Conservation (phyloP, 1,140 invertebrate species). For the Hycleus phaleratus region DNA sequence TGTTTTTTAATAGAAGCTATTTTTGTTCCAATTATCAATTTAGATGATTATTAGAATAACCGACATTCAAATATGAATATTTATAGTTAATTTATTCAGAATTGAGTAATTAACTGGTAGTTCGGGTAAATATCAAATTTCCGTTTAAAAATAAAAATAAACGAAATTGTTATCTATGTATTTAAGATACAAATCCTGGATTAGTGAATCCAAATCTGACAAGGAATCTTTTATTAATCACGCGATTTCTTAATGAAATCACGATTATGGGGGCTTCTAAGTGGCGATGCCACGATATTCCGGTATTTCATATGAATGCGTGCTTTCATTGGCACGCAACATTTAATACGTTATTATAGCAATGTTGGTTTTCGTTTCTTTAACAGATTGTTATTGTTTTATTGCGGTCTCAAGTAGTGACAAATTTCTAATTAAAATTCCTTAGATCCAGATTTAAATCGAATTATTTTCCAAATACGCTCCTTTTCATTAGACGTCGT, state of each 20-base stretch:
- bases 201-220: slow-evolving; percentile 12
- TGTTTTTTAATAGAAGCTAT: too few relatives aligned
- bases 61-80: too few relatives aligned
- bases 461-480: slow-evolving; percentile 30
- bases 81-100: too few relatives aligned
- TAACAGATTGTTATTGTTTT: slow-evolving; percentile 27
- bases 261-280: slow-evolving; percentile 11
- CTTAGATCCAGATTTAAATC: slow-evolving; percentile 29
- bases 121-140: too few relatives aligned
- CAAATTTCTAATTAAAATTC: slow-evolving; percentile 41
- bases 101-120: too few relatives aligned
- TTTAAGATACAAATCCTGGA: slow-evolving; percentile 13
- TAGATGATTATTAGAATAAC: too few relatives aligned
- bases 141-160: too few relatives aligned
- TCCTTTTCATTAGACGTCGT: slow-evolving; percentile 25
- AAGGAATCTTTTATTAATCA: slow-evolving; percentile 26
- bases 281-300: slow-evolving; percentile 19
- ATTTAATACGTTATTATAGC: slow-evolving; percentile 19
- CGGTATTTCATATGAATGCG: slow-evolving; percentile 12
- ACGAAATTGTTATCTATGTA: too few relatives aligned
- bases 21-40: too few relatives aligned
- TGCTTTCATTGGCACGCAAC: slow-evolving; percentile 17
- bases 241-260: slow-evolving; percentile 27
- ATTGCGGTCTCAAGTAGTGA: slow-evolving; percentile 35
- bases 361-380: slow-evolving; percentile 18